Evolutionary conservation across 2,888 invertebrate species (phyloP), one percentile per base, ranked within the genome.

Genomic region (Cheilosia pagana): DNA sequence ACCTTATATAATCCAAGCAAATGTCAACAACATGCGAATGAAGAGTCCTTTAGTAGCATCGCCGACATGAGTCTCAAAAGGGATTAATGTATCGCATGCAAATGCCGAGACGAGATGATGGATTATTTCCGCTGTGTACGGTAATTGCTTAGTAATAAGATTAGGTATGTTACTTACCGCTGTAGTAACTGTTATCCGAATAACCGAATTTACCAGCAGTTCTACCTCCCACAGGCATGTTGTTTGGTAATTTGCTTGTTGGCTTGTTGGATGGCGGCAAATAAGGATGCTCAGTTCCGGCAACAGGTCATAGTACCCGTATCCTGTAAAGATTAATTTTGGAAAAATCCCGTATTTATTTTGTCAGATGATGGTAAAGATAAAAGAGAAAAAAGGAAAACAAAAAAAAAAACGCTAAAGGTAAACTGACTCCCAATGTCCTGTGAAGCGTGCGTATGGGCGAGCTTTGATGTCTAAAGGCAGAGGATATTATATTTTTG

Each of bases 121-220:
- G 43, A 71, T 75, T 75, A 79, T 43, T 65, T 50, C 19, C 60
- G n/a, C 67, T 16, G 8, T 23, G 21, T 35, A 28, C 8, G 65
- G 21, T 85, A 71, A 81, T 81, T 71, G 65, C 23, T 55, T 63
- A 10, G 55, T 71, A 57, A 76, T 75, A 70, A 31, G 74, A 76
- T 75, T 71, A 76, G 35, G 12, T 12, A 1, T 43, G 57, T 67
- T 25, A 92, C 93, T 93, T 92, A 95, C 96, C 95, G 92, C 95
- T 95, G 91, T 94, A 95, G 90, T 95, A 95, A 91, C 94, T 95
- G 89, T 95, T 95, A 89, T 95, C 95, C 91, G 95, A 95, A 88
- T 95, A 95, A 79, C 96, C 96, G 91, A 95, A 95, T 93, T 96
- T 96, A 87, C 96, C 96, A 86, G 96, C 95, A 87, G 96, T 95